phyloP scores from a whole-genome alignment of 2,113 vertebrate species.

The Eidolon helvum region DNA sequence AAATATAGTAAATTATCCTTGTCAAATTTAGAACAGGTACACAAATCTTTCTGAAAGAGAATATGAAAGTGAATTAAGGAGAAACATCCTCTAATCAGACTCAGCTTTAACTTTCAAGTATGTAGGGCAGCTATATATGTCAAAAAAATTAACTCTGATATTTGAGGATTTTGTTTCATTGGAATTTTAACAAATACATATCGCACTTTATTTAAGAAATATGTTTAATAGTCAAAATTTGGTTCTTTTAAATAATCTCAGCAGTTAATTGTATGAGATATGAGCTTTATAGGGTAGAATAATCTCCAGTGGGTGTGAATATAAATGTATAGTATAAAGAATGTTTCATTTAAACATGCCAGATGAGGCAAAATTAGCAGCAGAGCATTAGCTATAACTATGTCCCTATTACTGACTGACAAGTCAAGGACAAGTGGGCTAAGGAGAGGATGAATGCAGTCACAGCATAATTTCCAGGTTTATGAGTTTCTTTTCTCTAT shows the following conservation, averaged over 20 bases:
- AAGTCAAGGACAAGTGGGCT: neutral
- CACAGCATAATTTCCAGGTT: neutral
- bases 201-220: constrained; percentile 34
- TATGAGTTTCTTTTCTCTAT: neutral
- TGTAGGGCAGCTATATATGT: neutral
- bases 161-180: neutral
- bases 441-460: neutral
- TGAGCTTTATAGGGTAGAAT: neutral
- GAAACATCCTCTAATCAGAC: neutral
- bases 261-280: neutral
- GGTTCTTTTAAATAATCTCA: neutral
- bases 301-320: neutral
- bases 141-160: constrained; percentile 36
- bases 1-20: constrained; percentile 58
- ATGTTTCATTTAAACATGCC: constrained; percentile 32
- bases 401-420: constrained; percentile 1
- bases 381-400: constrained; percentile 2
- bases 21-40: constrained; percentile 54
- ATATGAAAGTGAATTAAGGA: constrained; percentile 49
- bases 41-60: constrained; percentile 43
- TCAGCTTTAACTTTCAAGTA: constrained; percentile 60
- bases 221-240: constrained; percentile 1
- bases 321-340: constrained; percentile 26
- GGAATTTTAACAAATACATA: constrained; percentile 21
- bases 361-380: neutral